Percentiles rank a stretch among this genome's conserved stretches.
Conservation (phyloP, 2,113 vertebrate species). For the Nerophis ophidion region DNA sequence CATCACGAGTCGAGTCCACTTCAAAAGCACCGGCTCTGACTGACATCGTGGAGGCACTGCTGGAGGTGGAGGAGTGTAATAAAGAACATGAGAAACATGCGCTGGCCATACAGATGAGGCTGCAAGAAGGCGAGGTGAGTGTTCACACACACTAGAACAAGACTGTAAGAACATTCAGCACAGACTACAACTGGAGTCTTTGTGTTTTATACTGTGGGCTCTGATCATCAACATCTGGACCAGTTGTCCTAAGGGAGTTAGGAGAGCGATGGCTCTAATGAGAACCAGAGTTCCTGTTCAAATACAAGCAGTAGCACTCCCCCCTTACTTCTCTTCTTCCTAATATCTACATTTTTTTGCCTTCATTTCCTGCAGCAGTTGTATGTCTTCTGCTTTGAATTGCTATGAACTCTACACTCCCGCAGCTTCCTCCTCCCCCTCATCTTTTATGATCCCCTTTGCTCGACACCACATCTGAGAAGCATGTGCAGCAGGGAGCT, state of each 20-base stretch:
- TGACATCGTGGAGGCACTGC: constrained; percentile 75
- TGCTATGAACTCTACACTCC: constrained; percentile 16
- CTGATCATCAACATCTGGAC: constrained; percentile 48
- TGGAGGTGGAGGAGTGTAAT: constrained; percentile 74
- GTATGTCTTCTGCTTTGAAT: constrained; percentile 4
- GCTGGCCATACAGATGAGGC: constrained; percentile 73
- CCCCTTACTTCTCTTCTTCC: constrained; percentile 10
- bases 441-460: constrained; percentile 31
- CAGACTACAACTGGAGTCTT: not conserved
- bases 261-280: constrained; percentile 44
- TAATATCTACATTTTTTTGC: not conserved
- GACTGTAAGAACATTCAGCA: not conserved
- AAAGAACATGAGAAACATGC: constrained; percentile 69
- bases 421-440: constrained; percentile 16
- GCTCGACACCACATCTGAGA: constrained; percentile 68
- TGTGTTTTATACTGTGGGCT: constrained; percentile 47
- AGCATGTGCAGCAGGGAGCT: constrained; percentile 70
- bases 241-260: constrained; percentile 21
- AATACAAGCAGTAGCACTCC: constrained; percentile 16
- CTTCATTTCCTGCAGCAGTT: not conserved
- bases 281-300: constrained; percentile 63
- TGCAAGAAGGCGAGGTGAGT: constrained; percentile 77
- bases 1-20: constrained; percentile 20
- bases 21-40: constrained; percentile 78
- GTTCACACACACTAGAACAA: not conserved